These are phyloP conservation scores for Drosophila testacea DNA, from an alignment of 2,888 invertebrate genomes.

Conservation along the genomic window DNA sequence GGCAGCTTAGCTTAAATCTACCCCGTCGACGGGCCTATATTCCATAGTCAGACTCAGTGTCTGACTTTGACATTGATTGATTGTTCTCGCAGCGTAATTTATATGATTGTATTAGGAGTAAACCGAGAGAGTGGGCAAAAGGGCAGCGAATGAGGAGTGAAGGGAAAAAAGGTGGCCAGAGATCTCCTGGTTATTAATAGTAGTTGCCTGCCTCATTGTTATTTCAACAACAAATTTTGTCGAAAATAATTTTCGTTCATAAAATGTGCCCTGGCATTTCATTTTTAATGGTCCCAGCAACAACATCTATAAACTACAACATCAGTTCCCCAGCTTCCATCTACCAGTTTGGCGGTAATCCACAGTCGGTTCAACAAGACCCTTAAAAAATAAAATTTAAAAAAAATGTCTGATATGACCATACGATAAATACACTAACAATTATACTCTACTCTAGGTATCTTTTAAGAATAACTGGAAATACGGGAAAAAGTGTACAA, in stretches of 20 bases:
- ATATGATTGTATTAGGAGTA: constrained; percentile 75
- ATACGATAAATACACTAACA: background rate
- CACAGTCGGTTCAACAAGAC: constrained; percentile 26
- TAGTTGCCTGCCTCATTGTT: constrained; percentile 58
- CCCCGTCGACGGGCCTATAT: constrained; percentile 47
- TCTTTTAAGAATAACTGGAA: no score
- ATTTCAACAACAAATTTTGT: constrained; percentile 68
- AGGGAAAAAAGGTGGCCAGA: constrained; percentile 4
- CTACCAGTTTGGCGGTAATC: constrained; percentile 21
- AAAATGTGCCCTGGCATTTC: constrained; percentile 64
- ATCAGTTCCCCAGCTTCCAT: constrained; percentile 1
- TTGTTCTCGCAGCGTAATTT: constrained; percentile 76
- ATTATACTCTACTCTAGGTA: background rate
- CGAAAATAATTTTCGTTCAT: constrained; percentile 65
- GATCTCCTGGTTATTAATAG: constrained; percentile 71
- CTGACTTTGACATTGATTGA: constrained; percentile 78
- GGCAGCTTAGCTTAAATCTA: constrained; percentile 75
- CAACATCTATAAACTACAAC: background rate
- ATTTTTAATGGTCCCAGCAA: constrained; percentile 66
- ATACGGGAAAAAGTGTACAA: no score
- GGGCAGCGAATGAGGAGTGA: background rate
- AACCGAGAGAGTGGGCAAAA: constrained; percentile 1
- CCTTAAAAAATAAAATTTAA: constrained; percentile 17
- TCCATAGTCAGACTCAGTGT: constrained; percentile 39
- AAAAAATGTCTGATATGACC: constrained; percentile 19